Conservation (phyloP, 2,113 vertebrate species). For the Maccullochella peelii region DNA sequence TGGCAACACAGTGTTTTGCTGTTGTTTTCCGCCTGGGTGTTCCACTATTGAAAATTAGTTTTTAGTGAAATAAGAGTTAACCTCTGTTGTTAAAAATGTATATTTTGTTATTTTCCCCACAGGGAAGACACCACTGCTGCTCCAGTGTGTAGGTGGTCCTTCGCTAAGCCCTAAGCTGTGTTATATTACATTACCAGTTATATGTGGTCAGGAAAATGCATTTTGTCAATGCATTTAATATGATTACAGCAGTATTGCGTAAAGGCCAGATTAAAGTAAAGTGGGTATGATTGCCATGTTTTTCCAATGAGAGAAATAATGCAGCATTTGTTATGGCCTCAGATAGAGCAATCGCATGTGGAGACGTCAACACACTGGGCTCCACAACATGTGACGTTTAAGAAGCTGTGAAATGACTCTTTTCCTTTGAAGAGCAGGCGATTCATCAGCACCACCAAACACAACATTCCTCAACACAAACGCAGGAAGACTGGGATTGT, state of each 20-base stretch:
- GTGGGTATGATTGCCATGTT: slow-evolving; percentile 13
- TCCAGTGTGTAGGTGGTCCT: slow-evolving; percentile 66
- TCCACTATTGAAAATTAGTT: slow-evolving; percentile 34
- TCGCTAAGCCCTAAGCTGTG: slow-evolving; percentile 5
- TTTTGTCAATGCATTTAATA: slow-evolving; percentile 35
- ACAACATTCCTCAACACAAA: slow-evolving; percentile 81
- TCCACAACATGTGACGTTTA: slow-evolving; percentile 11
- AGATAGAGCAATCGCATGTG: neutral
- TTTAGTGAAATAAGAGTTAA: slow-evolving; percentile 38
- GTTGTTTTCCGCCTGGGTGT: slow-evolving; percentile 64
- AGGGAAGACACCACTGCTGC: slow-evolving; percentile 36
- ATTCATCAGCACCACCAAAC: slow-evolving; percentile 55
- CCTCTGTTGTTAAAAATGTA: slow-evolving; percentile 38
- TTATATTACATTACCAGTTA: slow-evolving; percentile 37
- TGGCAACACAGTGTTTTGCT: slow-evolving; percentile 41
- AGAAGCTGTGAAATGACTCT: slow-evolving; percentile 32
- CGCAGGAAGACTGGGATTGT: slow-evolving; percentile 75
- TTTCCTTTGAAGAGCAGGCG: slow-evolving; percentile 29
- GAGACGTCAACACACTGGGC: slow-evolving; percentile 21
- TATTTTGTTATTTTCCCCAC: slow-evolving; percentile 51
- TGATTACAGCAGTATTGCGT: slow-evolving; percentile 3
- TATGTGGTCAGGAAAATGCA: slow-evolving; percentile 42
- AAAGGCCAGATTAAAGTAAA: slow-evolving; percentile 19
- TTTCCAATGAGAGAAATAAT: slow-evolving; percentile 16
- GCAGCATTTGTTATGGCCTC: neutral